Conservation (phyloP, 2,888 invertebrate species). For the Holacanthella duospinosa region DNA sequence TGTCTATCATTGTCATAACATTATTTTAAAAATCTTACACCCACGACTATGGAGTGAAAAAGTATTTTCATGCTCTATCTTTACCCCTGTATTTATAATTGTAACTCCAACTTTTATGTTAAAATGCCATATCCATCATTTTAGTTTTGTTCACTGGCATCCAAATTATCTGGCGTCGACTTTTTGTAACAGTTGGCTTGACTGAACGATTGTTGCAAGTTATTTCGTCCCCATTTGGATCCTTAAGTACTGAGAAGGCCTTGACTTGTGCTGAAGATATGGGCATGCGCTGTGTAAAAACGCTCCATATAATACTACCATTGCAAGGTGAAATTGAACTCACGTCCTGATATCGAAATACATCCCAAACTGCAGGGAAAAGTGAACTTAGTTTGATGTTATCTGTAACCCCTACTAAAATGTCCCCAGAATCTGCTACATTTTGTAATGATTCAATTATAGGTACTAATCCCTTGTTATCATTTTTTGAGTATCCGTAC, state of each 20-base stretch:
- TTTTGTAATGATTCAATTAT: background rate
- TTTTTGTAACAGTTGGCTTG: background rate
- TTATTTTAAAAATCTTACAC: too few species aligned
- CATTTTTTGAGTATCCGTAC: background rate
- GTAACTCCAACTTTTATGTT: too few species aligned
- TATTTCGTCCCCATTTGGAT: background rate
- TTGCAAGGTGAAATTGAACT: background rate
- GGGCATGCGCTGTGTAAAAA: conserved; percentile 4
- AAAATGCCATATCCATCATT: background rate
- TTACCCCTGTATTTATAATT: too few species aligned
- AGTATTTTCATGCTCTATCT: too few species aligned
- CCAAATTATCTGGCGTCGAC: background rate
- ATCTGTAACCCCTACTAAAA: background rate
- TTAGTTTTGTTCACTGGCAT: background rate
- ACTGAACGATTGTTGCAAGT: background rate
- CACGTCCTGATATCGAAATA: conserved; percentile 1
- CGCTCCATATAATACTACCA: conserved; percentile 4
- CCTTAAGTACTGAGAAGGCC: background rate
- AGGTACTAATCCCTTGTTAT: background rate
- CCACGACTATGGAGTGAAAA: too few species aligned
- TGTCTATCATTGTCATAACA: too few species aligned
- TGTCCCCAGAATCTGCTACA: too few species aligned
- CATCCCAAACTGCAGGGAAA: conserved; percentile 1
- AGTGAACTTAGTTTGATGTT: background rate
- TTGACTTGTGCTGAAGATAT: background rate